Conservation (phyloP, 2,113 vertebrate genomes). For the Grammomys surdaster region DNA sequence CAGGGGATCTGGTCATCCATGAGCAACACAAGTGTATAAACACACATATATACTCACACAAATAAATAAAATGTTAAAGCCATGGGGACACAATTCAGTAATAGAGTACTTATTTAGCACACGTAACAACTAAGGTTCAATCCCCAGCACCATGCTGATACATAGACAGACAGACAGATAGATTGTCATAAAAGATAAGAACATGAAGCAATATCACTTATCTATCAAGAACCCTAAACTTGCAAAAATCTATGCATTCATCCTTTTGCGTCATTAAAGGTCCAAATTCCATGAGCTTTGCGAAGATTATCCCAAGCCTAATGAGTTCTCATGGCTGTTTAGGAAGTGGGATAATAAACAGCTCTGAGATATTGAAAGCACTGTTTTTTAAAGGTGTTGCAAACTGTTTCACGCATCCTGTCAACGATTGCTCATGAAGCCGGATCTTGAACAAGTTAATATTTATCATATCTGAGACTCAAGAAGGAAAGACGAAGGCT, state of each 20-base stretch:
- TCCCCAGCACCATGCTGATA: background rate
- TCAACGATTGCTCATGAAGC: constrained; percentile 58
- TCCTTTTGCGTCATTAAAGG: constrained; percentile 53
- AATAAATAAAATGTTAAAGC: background rate
- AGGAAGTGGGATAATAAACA: constrained; percentile 57
- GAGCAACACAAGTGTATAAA: background rate
- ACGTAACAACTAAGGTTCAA: background rate
- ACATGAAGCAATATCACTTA: background rate
- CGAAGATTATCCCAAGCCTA: background rate
- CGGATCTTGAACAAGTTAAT: constrained; percentile 76
- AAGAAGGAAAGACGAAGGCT: constrained; percentile 56
- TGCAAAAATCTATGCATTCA: background rate
- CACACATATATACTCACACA: background rate
- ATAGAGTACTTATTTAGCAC: background rate
- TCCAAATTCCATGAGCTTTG: constrained; percentile 63
- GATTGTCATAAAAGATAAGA: background rate
- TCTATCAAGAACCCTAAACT: background rate
- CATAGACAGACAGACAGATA: background rate
- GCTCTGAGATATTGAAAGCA: background rate
- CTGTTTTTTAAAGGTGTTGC: constrained; percentile 51
- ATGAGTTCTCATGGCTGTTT: constrained; percentile 10
- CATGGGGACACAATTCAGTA: too few relatives aligned
- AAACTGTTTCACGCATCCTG: constrained; percentile 48
- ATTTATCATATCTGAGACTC: constrained; percentile 55
- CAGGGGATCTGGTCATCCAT: background rate